A percentile compares a stretch with the other conserved stretches of the same genome.
These are phyloP conservation scores for Scopus umbretta DNA, from an alignment of 2,113 vertebrate genomes.

Conservation along the genomic window DNA sequence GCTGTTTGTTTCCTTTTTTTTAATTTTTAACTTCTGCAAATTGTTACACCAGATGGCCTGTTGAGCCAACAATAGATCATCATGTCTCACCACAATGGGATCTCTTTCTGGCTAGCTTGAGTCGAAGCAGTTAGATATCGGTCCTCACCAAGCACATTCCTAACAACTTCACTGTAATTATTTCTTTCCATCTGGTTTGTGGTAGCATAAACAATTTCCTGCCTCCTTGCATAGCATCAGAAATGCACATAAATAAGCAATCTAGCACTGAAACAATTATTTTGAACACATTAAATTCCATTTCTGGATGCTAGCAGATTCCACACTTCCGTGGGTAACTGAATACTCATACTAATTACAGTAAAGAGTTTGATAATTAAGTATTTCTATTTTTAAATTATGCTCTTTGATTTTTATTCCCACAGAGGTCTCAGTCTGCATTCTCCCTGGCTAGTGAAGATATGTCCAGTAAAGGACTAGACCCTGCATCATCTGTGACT, in stretches of 20 bases:
- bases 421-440: conserved; percentile 83
- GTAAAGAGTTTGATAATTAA: neutral
- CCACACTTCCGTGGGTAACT: neutral
- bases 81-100: neutral
- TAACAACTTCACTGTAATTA: neutral
- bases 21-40: neutral
- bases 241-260: neutral
- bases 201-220: neutral
- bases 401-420: neutral
- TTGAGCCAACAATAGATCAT: conserved; percentile 36
- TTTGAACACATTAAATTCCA: neutral
- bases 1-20: neutral
- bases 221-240: neutral
- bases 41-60: conserved; percentile 31
- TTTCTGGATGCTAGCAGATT: neutral
- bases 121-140: neutral
- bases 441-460: conserved; percentile 83
- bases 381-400: neutral
- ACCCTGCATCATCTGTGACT: conserved; percentile 13
- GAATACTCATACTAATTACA: neutral
- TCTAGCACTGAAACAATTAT: neutral
- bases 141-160: neutral
- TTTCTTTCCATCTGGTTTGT: neutral
- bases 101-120: neutral
- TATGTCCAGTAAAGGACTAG: conserved; percentile 65